Conservation (phyloP, 2,888 invertebrate genomes). For the Paralinhomoeus sp. region DNA sequence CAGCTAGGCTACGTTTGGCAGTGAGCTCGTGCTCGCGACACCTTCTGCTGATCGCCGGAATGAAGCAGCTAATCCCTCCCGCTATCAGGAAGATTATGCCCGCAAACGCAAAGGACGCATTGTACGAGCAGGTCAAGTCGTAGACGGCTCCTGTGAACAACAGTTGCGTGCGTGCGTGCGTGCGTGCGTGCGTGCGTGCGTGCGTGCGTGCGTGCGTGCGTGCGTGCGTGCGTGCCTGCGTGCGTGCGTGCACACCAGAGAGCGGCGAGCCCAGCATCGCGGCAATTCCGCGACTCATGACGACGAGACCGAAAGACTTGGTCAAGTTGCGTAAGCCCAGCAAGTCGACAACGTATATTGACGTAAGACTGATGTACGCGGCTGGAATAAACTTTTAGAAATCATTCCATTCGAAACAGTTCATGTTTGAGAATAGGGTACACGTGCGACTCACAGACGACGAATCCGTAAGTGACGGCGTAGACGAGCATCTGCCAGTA, state of each 20-base stretch:
- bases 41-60: no score
- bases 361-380: conserved; percentile 81
- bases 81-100: conserved; percentile 63
- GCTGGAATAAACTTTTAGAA: conserved; percentile 37
- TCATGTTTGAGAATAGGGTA: no score
- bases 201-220: conserved; percentile 31
- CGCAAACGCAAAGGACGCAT: conserved; percentile 73
- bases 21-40: no score
- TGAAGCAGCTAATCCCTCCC: conserved; percentile 45
- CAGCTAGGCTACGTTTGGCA: no score
- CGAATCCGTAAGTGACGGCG: conserved; percentile 60
- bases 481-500: conserved; percentile 41
- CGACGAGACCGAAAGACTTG: conserved; percentile 77
- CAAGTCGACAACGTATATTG: conserved; percentile 78
- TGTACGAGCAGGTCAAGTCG: conserved; percentile 60
- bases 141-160: conserved; percentile 58
- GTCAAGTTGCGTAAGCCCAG: conserved; percentile 75
- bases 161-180: no score
- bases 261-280: conserved; percentile 56
- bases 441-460: conserved; percentile 27
- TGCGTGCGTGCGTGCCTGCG: no score
- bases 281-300: conserved; percentile 74
- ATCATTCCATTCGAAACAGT: no score
- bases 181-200: conserved; percentile 36
- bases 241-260: conserved; percentile 36